These are phyloP conservation scores for Pogonomyrmex californicus DNA, from an alignment of 1,140 invertebrate genomes.

Conservation along the genomic window DNA sequence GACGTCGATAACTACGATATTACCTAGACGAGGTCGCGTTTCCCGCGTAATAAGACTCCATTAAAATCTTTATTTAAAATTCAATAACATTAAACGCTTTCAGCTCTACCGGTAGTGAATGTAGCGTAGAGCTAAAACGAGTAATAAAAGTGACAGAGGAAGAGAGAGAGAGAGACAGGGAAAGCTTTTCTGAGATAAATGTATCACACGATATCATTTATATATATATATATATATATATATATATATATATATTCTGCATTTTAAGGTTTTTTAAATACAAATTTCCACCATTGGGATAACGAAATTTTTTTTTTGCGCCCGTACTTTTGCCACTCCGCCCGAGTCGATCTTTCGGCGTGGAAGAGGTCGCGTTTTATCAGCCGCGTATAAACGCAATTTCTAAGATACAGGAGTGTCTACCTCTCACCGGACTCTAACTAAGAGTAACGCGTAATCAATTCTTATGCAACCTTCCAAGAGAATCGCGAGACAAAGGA, in stretches of 20 bases:
- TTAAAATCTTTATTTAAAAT: conserved; percentile 80
- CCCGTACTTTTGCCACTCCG: neutral
- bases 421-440: neutral
- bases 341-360: neutral
- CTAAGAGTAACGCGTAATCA: conserved; percentile 26
- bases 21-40: conserved; percentile 50
- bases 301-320: neutral
- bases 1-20: conserved; percentile 47
- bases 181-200: conserved; percentile 12
- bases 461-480: conserved; percentile 20
- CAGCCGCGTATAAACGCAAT: too few relatives aligned
- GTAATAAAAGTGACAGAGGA: conserved; percentile 53
- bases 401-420: neutral
- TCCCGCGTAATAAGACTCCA: conserved; percentile 77
- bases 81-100: conserved; percentile 72
- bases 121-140: conserved; percentile 23
- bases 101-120: conserved; percentile 23
- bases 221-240: too few relatives aligned
- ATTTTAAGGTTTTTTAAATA: neutral
- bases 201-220: neutral
- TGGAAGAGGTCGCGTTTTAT: neutral
- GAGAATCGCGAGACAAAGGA: conserved; percentile 33
- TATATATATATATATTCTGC: too few relatives aligned
- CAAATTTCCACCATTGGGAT: neutral
- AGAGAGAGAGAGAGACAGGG: neutral